Evolutionary conservation across 1,140 invertebrate genomes (phyloP), one percentile per base, ranked within the genome.

Genomic region (Lepidurus arcticus): DNA sequence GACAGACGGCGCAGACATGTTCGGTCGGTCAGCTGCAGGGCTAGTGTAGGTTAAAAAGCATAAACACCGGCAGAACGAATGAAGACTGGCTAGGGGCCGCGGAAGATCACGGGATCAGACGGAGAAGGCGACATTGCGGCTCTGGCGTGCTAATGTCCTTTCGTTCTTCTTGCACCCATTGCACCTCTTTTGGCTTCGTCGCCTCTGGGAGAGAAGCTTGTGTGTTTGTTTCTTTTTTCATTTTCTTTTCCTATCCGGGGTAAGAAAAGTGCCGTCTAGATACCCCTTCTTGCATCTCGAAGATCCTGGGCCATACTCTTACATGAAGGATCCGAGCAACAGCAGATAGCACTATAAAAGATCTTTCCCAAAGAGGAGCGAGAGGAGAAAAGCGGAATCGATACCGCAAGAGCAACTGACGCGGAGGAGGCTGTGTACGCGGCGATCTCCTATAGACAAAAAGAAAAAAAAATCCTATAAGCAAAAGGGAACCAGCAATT

Each of bases 101-200:
- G 13, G 53, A 13, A 65, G 53, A 65, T 65, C 53, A 4, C 6
- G 13, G 53, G 13, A 13, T 65, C 21, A 16, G 16, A 65, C 9
- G 53, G 21, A 65, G 16, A 65, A 9, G n/a, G 53, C 53, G 21
- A 65, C 8, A 21, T 7, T 65, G 53, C 53, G 53, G 53, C 53
- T 65, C 16, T 65, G 9, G 53, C 16, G 53, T 65, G 53, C 53
- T 65, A 65, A 65, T 65, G 53, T 65, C 53, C 53, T 65, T 65
- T 65, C 16, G 53, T n/a, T 65, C 53, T 7, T n/a, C 53, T 65
- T 9, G 53, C 53, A 21, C 53, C 53, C 53, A 65, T 65, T 65
- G 53, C 8, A 65, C 53, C 53, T 65, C 53, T 65, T 16, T 34
- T 65, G n/a, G 53, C 53, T 65, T 65, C 53, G 53, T 65, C 53